These are phyloP conservation scores for Smutsia gigantea DNA, from an alignment of 2,797 vertebrate species.

Conservation along the genomic window DNA sequence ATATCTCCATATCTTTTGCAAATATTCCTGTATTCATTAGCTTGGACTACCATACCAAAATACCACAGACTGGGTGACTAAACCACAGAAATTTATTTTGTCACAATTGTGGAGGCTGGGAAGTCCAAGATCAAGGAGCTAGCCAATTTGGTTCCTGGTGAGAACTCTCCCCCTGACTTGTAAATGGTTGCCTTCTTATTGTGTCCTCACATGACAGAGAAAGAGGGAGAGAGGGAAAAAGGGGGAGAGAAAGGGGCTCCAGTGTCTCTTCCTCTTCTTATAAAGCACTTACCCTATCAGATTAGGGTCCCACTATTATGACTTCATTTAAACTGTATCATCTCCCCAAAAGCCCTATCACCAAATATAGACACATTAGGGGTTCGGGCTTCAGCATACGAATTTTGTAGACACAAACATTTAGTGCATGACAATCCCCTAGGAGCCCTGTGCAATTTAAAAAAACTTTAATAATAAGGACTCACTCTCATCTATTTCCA, in stretches of 20 bases:
- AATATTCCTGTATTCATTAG: neutral
- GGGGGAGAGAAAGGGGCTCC: neutral
- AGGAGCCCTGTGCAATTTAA: neutral
- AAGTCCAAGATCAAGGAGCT: neutral
- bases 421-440: neutral
- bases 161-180: too few species aligned
- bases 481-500: neutral
- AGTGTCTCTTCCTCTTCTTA: neutral
- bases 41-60: neutral
- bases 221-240: neutral
- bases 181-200: neutral
- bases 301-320: neutral
- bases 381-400: neutral
- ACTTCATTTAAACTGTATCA: neutral
- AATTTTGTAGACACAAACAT: neutral
- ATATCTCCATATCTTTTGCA: neutral
- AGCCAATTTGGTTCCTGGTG: neutral
- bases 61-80: neutral
- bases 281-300: neutral
- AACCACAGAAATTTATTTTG: neutral
- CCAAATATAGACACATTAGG: neutral
- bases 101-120: neutral
- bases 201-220: neutral
- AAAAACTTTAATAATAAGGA: constrained; percentile 13
- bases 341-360: neutral